Evolutionary conservation across 2,113 vertebrate species (phyloP).

Genomic region (Ictidomys tridecemlineatus): DNA sequence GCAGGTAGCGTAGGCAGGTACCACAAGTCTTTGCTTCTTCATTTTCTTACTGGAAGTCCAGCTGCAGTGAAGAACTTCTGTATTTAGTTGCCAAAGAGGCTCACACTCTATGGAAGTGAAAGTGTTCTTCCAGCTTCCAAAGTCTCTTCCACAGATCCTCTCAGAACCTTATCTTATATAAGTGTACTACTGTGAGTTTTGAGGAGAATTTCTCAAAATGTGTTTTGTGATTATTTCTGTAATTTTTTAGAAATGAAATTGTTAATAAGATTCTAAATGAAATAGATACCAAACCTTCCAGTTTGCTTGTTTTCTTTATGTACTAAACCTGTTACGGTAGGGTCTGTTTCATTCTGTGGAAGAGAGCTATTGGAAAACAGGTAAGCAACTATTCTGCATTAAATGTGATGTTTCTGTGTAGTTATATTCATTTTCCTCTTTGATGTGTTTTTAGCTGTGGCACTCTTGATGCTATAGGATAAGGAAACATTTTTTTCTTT

Average conservation of each 20-base stretch:
- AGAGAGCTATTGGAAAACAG: conserved; percentile 86
- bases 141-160: conserved; percentile 87
- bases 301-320: conserved; percentile 58
- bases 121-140: conserved; percentile 58
- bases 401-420: conserved; percentile 75
- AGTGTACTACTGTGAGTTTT: conserved; percentile 4
- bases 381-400: conserved; percentile 83
- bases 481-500: conserved; percentile 89
- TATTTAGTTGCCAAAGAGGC: conserved; percentile 69
- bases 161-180: conserved; percentile 40
- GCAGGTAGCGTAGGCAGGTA: conserved; percentile 93
- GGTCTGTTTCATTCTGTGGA: conserved; percentile 86
- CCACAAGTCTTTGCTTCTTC: conserved; percentile 80
- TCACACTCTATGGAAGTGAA: conserved; percentile 54
- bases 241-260: conserved; percentile 28
- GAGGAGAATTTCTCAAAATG: background rate
- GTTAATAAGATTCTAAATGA: conserved; percentile 61
- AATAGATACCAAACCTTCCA: conserved; percentile 1
- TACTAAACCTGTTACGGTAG: conserved; percentile 66
- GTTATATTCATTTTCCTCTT: conserved; percentile 72
- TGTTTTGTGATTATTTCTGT: conserved; percentile 23
- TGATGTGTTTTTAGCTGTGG: conserved; percentile 91
- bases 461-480: conserved; percentile 91
- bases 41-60: conserved; percentile 74
- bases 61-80: conserved; percentile 79